These are phyloP conservation scores for Parazoanthus swiftii DNA, from an alignment of 92 coral and sea anemone genomes.

Conservation along the genomic window DNA sequence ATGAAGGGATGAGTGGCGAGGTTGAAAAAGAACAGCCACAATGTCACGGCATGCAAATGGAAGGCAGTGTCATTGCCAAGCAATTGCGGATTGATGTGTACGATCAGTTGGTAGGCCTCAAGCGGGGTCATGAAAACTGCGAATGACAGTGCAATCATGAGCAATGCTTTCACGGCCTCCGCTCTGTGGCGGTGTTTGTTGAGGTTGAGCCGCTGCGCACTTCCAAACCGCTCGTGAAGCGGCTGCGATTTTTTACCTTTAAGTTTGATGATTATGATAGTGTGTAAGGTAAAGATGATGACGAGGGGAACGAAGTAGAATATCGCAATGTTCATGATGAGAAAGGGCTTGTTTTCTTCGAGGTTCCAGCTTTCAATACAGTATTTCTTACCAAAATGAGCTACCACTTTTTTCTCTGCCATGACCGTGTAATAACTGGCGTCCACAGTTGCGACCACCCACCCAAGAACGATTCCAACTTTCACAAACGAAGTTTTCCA, in stretches of 20 bases:
- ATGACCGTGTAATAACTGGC: not conserved
- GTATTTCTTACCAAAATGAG: not conserved
- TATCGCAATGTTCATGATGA: not conserved
- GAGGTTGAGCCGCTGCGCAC: not conserved
- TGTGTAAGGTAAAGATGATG: slow-evolving; percentile 1
- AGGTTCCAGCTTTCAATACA: slow-evolving; percentile 23
- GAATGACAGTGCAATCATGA: slow-evolving; percentile 20
- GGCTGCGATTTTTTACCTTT: not conserved
- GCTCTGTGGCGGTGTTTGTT: not conserved
- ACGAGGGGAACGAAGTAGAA: slow-evolving; percentile 23
- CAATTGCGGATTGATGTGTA: not conserved
- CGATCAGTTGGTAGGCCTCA: not conserved
- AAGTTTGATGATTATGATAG: slow-evolving; percentile 19
- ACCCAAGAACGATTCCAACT: slow-evolving; percentile 26
- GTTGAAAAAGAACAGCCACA: slow-evolving; percentile 39
- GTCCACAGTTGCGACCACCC: slow-evolving; percentile 7
- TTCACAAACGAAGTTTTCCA: slow-evolving; percentile 24
- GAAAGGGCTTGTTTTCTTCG: slow-evolving; percentile 2
- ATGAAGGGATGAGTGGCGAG: slow-evolving; percentile 35
- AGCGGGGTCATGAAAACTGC: slow-evolving; percentile 37
- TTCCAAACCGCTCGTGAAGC: not conserved
- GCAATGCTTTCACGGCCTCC: slow-evolving; percentile 22
- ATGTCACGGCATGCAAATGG: slow-evolving; percentile 12
- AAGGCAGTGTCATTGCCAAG: slow-evolving; percentile 12
- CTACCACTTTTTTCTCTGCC: slow-evolving; percentile 3